These are phyloP conservation scores for Colletes latitarsis DNA, from an alignment of 1,140 invertebrate species.

Conservation along the genomic window DNA sequence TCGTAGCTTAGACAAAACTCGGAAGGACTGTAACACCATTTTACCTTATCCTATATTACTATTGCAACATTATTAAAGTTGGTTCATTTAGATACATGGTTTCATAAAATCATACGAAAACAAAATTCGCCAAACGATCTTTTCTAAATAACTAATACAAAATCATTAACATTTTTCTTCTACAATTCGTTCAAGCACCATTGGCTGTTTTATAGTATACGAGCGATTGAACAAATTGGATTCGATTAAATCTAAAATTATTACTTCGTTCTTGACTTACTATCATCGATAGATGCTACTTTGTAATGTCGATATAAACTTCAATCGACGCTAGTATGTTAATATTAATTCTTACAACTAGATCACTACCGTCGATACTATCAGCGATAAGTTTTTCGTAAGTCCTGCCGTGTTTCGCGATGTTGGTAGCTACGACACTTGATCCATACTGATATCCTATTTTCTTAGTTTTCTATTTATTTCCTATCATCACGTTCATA, in stretches of 20 bases:
- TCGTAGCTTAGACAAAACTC: constrained; percentile 71
- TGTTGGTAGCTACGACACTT: constrained; percentile 59
- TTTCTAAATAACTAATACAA: constrained; percentile 54
- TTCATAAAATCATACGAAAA: constrained; percentile 44
- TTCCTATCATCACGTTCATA: constrained; percentile 63
- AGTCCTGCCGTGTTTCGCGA: constrained; percentile 52
- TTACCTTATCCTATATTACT: constrained; percentile 56
- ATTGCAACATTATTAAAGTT: constrained; percentile 64
- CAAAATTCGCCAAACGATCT: constrained; percentile 46
- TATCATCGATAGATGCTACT: constrained; percentile 59
- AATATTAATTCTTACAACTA: constrained; percentile 66
- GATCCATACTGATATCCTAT: constrained; percentile 52
- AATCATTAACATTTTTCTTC: constrained; percentile 51
- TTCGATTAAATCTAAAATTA: constrained; percentile 62
- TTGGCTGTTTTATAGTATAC: constrained; percentile 53
- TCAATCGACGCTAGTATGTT: constrained; percentile 59
- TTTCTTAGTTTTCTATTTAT: constrained; percentile 60
- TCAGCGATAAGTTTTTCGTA: constrained; percentile 61
- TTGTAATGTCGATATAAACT: constrained; percentile 58
- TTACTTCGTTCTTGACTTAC: constrained; percentile 47
- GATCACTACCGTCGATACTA: constrained; percentile 61
- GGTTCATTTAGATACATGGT: constrained; percentile 49
- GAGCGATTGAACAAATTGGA: constrained; percentile 58
- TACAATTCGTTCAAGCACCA: constrained; percentile 65
- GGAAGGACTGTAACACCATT: constrained; percentile 73